Conservation (phyloP, 2,797 vertebrate genomes). For the Fratercula arctica region DNA sequence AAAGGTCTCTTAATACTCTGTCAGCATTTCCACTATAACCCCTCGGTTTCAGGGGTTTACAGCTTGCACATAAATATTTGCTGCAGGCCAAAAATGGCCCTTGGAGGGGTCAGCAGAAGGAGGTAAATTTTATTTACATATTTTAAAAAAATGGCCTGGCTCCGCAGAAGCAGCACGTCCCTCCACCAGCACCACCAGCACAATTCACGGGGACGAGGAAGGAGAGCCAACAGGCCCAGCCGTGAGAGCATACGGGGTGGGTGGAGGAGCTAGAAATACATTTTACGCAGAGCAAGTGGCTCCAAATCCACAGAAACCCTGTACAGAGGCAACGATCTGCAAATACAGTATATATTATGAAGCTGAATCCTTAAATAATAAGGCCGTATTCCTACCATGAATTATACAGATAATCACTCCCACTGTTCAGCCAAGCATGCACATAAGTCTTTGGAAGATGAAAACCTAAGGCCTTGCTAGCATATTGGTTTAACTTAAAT, state of each 20-base stretch:
- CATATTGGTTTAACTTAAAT: slow-evolving; percentile 59
- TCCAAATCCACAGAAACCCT: background rate
- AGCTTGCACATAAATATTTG: slow-evolving; percentile 71
- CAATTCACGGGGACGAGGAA: background rate
- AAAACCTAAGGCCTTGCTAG: slow-evolving; percentile 53
- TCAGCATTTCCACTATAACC: slow-evolving; percentile 67
- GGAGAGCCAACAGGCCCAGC: rapidly evolving
- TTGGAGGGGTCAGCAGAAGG: slow-evolving; percentile 49
- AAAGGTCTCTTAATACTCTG: slow-evolving; percentile 71
- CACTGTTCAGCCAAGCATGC: slow-evolving; percentile 48
- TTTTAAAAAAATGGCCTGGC: slow-evolving; percentile 21
- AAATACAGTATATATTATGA: background rate
- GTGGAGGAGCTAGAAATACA: background rate
- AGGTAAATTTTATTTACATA: slow-evolving; percentile 67
- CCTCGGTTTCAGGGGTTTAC: slow-evolving; percentile 69
- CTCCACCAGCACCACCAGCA: background rate
- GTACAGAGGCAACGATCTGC: background rate
- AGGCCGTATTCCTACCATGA: slow-evolving; percentile 3
- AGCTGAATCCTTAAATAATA: slow-evolving; percentile 46
- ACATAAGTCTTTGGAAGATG: slow-evolving; percentile 53
- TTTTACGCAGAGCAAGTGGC: background rate
- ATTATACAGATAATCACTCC: slow-evolving; percentile 56
- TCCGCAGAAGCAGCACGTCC: background rate
- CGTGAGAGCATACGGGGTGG: background rate
- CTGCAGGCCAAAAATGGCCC: slow-evolving; percentile 66